Base-by-base conservation (phyloP, 2,888 invertebrate genomes). In the Latrodectus elegans region DNA sequence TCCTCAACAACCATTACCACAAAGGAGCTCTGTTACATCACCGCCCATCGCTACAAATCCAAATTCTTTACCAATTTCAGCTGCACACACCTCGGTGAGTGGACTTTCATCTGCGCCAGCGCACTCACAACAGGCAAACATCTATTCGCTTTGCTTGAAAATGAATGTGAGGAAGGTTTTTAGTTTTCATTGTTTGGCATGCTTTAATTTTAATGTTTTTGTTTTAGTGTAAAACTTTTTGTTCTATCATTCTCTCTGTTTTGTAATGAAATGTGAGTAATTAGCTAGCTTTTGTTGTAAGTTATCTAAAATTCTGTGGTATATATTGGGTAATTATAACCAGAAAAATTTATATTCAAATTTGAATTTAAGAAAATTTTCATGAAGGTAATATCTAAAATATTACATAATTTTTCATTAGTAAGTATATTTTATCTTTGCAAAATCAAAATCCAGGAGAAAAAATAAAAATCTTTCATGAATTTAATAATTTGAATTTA, bases 91-190 rank as follows among this genome's bases (percentile, higher is more conserved):
- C 38, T 65, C 82, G 87, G 82, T 83, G 83, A 88, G 83, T 88
- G 87, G 87, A 83, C 83, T 83, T 72, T 87, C 87, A 26, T 60
- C 82, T 78, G 77, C 82, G n/a, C 73, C 81, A 51, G 76, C 81
- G 52, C 74, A 81, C 71, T 79, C 86, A 22, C 87, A 82, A 68
- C 86, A 87, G 77, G 81, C 86, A 67, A 87, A 81, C 86, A 77
- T 87, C 86, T 81, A 87, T 81, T 87, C 86, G 53, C 86, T 87
- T 81, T 81, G 86, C 81, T 77, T 87, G 73, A 87, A 87, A 87
- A 77, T 82, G 86, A 81, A 87, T 87, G 86, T 87, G 86, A 87
- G 86, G 86, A 87, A 55, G 80, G 65, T n/a, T 76, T 86, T 71
- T 73, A 78, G 73, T 78, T 84, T 84, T 73, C 60, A 72, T 52